Conservation (phyloP, 1,140 invertebrate genomes). For the Hylaeus volcanicus region DNA sequence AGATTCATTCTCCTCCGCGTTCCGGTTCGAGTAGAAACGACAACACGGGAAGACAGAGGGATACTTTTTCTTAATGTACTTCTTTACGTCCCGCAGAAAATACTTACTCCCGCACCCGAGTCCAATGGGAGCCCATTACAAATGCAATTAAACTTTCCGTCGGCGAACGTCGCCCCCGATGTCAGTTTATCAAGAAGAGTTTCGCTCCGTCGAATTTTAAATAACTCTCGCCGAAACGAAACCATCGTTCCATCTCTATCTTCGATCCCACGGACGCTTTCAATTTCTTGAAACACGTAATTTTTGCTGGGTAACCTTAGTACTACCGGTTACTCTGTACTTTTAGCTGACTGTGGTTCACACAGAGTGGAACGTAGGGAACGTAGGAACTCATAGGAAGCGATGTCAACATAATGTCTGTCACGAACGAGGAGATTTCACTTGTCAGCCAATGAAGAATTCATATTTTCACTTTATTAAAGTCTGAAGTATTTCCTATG, state of each 20-base stretch:
- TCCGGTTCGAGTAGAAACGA: constrained; percentile 24
- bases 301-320: not conserved
- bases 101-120: constrained; percentile 15
- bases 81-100: constrained; percentile 30
- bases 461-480: too few species aligned
- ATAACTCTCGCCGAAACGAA: constrained; percentile 17
- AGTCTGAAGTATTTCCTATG: too few species aligned
- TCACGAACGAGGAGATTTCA: too few species aligned
- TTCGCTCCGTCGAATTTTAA: constrained; percentile 30
- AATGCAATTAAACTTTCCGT: constrained; percentile 49
- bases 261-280: not conserved
- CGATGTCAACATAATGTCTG: too few species aligned
- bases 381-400: too few species aligned
- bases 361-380: too few species aligned
- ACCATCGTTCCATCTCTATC: not conserved
- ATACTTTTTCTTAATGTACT: constrained; percentile 47
- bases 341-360: too few species aligned
- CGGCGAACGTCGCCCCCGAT: not conserved
- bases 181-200: constrained; percentile 23
- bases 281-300: not conserved
- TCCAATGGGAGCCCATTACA: constrained; percentile 24
- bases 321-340: too few species aligned
- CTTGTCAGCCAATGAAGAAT: too few species aligned
- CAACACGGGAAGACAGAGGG: constrained; percentile 7
- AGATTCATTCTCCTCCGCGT: constrained; percentile 13